Base-by-base conservation (phyloP, 2,797 vertebrate genomes). In the Clarias laeviceps region DNA sequence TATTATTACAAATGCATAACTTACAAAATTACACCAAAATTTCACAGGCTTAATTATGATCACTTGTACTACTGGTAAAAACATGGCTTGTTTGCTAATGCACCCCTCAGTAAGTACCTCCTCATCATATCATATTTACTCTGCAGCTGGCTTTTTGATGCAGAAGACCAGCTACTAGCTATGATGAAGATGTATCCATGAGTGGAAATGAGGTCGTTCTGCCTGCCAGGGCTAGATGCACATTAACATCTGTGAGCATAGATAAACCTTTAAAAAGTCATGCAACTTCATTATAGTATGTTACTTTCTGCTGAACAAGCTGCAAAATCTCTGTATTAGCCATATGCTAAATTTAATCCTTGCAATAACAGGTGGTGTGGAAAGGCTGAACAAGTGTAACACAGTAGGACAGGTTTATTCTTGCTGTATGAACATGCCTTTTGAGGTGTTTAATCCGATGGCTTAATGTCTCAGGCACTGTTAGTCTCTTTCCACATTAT, bases 231-330 rank as follows among this genome's bases (percentile, higher is more conserved):
- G 87, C 91, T 91, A 88, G 88, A 88, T 91, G 88, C 82, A 89
- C 91, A 93, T 94, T 91, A 95, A 92, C 95, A 95, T 95, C 94
- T 95, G 94, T 88, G 91, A 94, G 87, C 56, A 89, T 87, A 93
- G 84, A 93, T 93, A 93, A 94, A 92, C 92, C 92, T 91, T 92
- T 91, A 93, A 91, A 92, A 89, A 87, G 68, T 70, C 82, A 95
- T 96, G 94, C 91, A 95, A 95, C 94, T 95, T 95, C 94, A 95
- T 95, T 95, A 95, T 90, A 91, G 87, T 32, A 90, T 92, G 74
- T 90, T 92, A 91, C 93, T 93, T 92, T 93, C 90, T 89, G 91
- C 90, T 92, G 91, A 89, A 89, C 91, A 91, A 89, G 91, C 91
- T 93, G 94, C 91, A 93, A 94, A 93, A 88, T 76, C 82, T 90